Percentiles rank a stretch among this genome's conserved stretches.
phyloP scores from a whole-genome alignment of 2,888 invertebrate genomes.

The Azorinus chamasolen region DNA sequence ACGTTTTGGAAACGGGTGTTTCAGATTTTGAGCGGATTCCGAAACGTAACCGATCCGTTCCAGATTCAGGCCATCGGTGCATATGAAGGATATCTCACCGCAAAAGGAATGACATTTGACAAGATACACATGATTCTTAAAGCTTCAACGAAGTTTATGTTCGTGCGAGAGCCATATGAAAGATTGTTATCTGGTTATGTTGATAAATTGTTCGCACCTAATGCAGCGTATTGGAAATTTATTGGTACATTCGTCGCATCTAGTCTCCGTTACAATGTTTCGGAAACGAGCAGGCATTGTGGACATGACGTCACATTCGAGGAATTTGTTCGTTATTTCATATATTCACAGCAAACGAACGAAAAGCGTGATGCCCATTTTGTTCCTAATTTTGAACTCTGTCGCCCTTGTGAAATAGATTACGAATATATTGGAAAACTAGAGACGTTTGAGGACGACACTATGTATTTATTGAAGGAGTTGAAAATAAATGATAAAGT shows the following conservation, averaged over 20 bases:
- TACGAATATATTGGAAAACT: constrained; percentile 78
- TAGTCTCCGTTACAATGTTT: constrained; percentile 63
- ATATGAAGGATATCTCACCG: constrained; percentile 67
- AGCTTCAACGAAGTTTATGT: constrained; percentile 68
- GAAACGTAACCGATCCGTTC: constrained; percentile 68
- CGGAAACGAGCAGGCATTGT: constrained; percentile 58
- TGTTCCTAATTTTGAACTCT: constrained; percentile 75
- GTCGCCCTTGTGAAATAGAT: constrained; percentile 69
- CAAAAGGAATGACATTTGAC: constrained; percentile 68
- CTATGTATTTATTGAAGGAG: constrained; percentile 63
- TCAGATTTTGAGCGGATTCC: constrained; percentile 66
- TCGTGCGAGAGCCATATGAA: constrained; percentile 76
- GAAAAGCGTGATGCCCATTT: constrained; percentile 72
- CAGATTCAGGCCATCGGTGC: constrained; percentile 68
- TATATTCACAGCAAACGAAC: constrained; percentile 66
- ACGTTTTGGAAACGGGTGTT: constrained; percentile 73
- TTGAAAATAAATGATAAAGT: constrained; percentile 57
- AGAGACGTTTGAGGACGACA: constrained; percentile 75
- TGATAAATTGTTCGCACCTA: constrained; percentile 76
- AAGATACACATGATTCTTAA: constrained; percentile 66
- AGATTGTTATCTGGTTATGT: constrained; percentile 75
- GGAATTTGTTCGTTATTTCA: constrained; percentile 74
- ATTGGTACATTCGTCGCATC: constrained; percentile 64
- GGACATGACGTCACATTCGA: constrained; percentile 76
- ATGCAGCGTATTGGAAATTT: constrained; percentile 69